phyloP scores from a whole-genome alignment of 2,888 invertebrate genomes.

The Nymphalis c-album region DNA sequence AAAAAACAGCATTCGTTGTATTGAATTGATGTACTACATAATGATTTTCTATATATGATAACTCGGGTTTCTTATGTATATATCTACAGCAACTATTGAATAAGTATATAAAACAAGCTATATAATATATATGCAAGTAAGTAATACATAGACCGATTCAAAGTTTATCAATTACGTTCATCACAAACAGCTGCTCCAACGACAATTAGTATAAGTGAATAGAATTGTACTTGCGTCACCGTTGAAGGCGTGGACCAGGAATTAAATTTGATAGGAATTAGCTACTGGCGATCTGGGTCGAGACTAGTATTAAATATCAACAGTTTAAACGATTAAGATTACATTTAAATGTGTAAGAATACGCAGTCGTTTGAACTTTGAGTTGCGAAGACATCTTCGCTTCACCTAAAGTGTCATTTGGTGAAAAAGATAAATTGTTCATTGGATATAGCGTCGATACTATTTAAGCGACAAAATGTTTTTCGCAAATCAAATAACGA shows the following conservation, averaged over 20 bases:
- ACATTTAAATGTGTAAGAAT: not conserved
- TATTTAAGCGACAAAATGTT: no score
- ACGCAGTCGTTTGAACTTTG: no score
- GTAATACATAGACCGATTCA: constrained; percentile 25
- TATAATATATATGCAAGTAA: constrained; percentile 10
- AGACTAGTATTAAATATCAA: not conserved
- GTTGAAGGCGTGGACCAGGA: constrained; percentile 54
- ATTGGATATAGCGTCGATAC: no score
- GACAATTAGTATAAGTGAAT: constrained; percentile 77
- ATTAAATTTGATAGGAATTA: constrained; percentile 68
- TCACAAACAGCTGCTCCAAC: constrained; percentile 70
- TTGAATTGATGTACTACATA: no score
- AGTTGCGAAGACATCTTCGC: no score
- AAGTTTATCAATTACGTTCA: constrained; percentile 39
- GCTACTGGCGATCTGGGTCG: constrained; percentile 21
- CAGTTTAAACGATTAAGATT: not conserved
- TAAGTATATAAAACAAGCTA: not conserved
- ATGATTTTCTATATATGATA: no score
- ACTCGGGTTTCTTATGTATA: no score
- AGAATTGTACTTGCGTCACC: constrained; percentile 76
- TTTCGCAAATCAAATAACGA: no score
- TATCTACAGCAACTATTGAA: no score
- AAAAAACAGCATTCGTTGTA: no score
- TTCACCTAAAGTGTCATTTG: no score
- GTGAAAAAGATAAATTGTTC: no score